Conservation (phyloP, 2,113 vertebrate species). For the Thymallus thymallus region DNA sequence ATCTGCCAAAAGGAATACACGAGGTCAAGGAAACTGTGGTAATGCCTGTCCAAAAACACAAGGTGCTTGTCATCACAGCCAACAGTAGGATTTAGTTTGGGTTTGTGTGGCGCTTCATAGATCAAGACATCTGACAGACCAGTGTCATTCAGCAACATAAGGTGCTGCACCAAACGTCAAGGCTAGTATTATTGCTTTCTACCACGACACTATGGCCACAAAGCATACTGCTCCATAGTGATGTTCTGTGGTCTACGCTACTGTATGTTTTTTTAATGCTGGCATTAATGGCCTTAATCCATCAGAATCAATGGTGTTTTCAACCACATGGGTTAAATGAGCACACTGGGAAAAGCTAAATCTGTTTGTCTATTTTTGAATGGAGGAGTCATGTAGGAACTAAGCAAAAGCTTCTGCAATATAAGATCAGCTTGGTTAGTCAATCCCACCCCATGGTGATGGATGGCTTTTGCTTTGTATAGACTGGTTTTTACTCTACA, state of each 20-base stretch:
- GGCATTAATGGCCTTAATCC: neutral
- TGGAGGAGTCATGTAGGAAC: neutral
- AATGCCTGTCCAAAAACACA: too few relatives aligned
- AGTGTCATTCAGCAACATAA: too few relatives aligned
- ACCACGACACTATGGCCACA: too few relatives aligned
- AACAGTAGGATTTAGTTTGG: too few relatives aligned
- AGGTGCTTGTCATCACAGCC: too few relatives aligned
- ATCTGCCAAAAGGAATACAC: neutral
- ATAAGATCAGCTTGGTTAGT: too few relatives aligned
- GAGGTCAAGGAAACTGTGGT: too few relatives aligned
- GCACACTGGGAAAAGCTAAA: neutral
- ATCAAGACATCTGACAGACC: too few relatives aligned
- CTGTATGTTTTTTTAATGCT: neutral
- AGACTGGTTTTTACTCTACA: neutral
- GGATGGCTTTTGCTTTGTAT: neutral
- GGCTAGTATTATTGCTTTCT: too few relatives aligned
- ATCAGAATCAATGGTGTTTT: neutral
- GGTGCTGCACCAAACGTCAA: neutral
- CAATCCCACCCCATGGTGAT: neutral
- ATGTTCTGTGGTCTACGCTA: neutral
- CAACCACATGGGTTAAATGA: neutral
- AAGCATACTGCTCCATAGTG: neutral
- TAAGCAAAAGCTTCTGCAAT: neutral
- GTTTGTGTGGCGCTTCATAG: too few relatives aligned
- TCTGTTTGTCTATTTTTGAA: too few relatives aligned